Percentiles rank a stretch among this genome's conserved stretches.
Evolutionary conservation across 2,113 vertebrate species (phyloP).

Genomic region (Pantherophis guttatus): DNA sequence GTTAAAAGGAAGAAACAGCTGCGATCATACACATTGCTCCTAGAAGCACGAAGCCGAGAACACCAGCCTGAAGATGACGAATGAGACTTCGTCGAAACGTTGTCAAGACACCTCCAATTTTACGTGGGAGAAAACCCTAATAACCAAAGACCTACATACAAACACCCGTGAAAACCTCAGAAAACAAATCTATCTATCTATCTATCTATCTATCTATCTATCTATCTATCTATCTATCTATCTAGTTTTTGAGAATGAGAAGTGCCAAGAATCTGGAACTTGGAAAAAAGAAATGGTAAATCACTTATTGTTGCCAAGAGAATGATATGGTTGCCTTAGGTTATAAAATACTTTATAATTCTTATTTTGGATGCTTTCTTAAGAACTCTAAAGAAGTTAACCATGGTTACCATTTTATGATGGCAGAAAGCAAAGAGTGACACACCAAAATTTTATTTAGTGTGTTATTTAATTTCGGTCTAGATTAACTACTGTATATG

Average conservation of each 20-base stretch:
- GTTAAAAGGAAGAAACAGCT: no score
- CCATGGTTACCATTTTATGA: slow-evolving; percentile 40
- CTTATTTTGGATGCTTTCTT: not conserved
- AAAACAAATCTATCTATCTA: no score
- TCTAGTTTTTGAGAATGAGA: not conserved
- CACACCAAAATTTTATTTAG: slow-evolving; percentile 56
- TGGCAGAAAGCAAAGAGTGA: slow-evolving; percentile 37
- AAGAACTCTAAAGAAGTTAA: slow-evolving; percentile 45
- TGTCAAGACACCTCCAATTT: no score
- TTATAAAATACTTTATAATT: not conserved
- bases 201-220: no score
- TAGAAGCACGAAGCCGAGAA: no score
- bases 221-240: no score
- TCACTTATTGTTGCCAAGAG: not conserved
- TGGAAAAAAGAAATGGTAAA: not conserved
- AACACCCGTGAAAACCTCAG: no score
- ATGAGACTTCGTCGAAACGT: no score
- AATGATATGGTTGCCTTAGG: not conserved
- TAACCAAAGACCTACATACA: no score
- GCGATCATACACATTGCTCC: no score
- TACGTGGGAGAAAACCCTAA: no score
- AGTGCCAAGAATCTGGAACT: not conserved
- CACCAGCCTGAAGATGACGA: no score
- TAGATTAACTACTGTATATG: slow-evolving; percentile 36
- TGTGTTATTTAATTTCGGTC: slow-evolving; percentile 52